Conservation (phyloP, 2,113 vertebrate species). For the Pseudopodoces humilis region DNA sequence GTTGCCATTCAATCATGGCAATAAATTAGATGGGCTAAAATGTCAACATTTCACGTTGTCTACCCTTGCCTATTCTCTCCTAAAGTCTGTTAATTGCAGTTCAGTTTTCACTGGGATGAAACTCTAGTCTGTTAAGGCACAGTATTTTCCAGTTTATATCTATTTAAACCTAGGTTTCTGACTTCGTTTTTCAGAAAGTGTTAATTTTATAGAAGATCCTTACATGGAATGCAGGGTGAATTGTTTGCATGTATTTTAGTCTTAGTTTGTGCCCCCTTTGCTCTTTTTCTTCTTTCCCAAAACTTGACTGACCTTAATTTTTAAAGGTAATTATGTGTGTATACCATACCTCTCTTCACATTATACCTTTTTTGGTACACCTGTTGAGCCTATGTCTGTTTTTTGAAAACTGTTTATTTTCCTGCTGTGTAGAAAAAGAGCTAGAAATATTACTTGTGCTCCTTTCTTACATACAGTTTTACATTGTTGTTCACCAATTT, state of each 20-base stretch:
- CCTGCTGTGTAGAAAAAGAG: not conserved
- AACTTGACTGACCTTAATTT: not conserved
- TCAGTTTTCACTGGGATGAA: not conserved
- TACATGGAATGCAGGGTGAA: not conserved
- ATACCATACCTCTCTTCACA: not conserved
- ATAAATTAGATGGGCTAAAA: not conserved
- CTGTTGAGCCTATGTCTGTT: not conserved
- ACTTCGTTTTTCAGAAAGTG: not conserved
- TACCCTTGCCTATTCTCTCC: not conserved
- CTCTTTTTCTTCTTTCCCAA: not conserved
- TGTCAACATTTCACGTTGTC: not conserved
- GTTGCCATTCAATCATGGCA: not conserved
- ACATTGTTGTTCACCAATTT: not conserved
- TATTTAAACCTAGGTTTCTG: not conserved
- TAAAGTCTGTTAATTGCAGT: not conserved
- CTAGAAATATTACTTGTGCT: not conserved
- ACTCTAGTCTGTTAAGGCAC: not conserved
- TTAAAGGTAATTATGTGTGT: not conserved
- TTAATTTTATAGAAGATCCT: not conserved
- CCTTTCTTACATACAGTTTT: not conserved
- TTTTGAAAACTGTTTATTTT: not conserved
- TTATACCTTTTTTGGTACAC: not conserved
- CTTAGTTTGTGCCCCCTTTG: fast-evolving
- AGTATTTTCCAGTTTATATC: not conserved
- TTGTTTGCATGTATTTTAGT: not conserved